Evolutionary conservation across 2,888 invertebrate genomes (phyloP).

Genomic region (Heteropelma amictum): DNA sequence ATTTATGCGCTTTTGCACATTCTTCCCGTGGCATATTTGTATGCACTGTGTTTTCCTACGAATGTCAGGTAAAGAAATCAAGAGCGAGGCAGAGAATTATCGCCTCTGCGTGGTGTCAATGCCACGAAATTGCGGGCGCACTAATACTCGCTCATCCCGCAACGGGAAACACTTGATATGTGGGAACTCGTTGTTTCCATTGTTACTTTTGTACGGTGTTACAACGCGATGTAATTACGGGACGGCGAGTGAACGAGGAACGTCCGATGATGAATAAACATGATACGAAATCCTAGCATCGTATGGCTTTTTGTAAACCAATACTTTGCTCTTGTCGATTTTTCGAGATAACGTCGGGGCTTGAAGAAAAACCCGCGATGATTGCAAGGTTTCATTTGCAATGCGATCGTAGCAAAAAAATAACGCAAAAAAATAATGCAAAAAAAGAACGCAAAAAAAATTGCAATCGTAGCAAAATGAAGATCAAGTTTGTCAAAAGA

Average conservation of each 20-base stretch:
- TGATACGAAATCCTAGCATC: neutral
- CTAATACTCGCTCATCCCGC: conserved; percentile 64
- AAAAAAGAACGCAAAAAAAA: too few relatives aligned
- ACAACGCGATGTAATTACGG: neutral
- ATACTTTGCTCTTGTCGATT: too few relatives aligned
- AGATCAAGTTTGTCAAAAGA: too few relatives aligned
- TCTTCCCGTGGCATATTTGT: conserved; percentile 1
- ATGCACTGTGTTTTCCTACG: conserved; percentile 51
- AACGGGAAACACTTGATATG: conserved; percentile 65
- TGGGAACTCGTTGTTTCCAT: conserved; percentile 63
- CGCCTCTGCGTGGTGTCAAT: conserved; percentile 64
- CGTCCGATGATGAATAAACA: neutral
- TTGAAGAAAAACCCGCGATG: too few relatives aligned
- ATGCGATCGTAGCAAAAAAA: too few relatives aligned
- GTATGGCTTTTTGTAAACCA: neutral
- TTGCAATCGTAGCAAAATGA: too few relatives aligned
- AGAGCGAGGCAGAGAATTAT: conserved; percentile 56
- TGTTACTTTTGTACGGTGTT: conserved; percentile 27
- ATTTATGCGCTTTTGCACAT: neutral
- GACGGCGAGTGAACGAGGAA: neutral
- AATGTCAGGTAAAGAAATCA: conserved; percentile 4
- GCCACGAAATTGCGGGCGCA: conserved; percentile 70
- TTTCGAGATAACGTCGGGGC: too few relatives aligned
- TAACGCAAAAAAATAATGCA: too few relatives aligned
- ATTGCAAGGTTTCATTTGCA: too few relatives aligned